Evolutionary conservation across 2,888 invertebrate species (phyloP).

Genomic region (Kuschelorhynchus macadamiae): DNA sequence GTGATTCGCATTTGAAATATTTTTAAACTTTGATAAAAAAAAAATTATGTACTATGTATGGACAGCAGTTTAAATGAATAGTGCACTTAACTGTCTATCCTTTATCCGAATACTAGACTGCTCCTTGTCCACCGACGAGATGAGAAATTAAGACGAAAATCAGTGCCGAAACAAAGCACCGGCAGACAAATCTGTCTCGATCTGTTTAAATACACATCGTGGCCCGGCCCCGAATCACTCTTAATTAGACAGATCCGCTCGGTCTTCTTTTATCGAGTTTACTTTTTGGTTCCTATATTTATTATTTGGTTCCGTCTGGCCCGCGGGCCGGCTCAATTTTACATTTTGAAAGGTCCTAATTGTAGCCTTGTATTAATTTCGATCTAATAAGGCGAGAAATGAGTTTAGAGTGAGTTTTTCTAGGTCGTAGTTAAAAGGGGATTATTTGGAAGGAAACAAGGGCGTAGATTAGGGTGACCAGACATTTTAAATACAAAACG

Average conservation of each 20-base stretch:
- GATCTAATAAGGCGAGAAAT: conserved; percentile 5
- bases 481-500: no score
- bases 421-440: no score
- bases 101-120: no score
- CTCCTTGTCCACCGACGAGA: no score
- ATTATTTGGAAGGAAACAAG: no score
- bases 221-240: conserved; percentile 37
- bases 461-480: no score
- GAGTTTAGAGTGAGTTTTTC: neutral
- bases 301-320: conserved; percentile 38
- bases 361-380: conserved; percentile 4
- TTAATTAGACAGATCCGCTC: conserved; percentile 44
- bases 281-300: conserved; percentile 29
- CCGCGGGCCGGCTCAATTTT: conserved; percentile 13
- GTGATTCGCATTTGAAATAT: no score
- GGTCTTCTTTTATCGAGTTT: conserved; percentile 34
- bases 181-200: conserved; percentile 38
- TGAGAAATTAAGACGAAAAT: no score
- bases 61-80: no score
- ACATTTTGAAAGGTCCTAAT: conserved; percentile 11
- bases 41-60: no score
- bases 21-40: no score
- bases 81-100: no score
- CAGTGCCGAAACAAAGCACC: neutral
- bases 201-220: conserved; percentile 35